Evolutionary conservation across 2,797 vertebrate genomes (phyloP).

Genomic region (Rhinophrynus dorsalis): DNA sequence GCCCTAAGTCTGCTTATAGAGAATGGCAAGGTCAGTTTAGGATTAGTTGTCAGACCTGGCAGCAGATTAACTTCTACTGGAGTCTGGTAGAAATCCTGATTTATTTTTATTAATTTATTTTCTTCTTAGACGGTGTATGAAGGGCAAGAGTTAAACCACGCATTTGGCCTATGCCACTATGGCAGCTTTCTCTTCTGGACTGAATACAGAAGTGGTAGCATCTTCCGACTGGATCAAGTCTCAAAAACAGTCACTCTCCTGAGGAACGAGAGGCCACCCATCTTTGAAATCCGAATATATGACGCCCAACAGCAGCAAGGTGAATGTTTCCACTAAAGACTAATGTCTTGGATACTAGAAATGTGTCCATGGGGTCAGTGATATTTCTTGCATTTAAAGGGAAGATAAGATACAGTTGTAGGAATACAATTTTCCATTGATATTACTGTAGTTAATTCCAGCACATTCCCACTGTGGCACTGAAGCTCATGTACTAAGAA

Average conservation of each 20-base stretch:
- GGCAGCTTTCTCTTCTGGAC: conserved; percentile 95
- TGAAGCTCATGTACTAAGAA: too few species aligned
- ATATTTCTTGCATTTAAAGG: too few species aligned
- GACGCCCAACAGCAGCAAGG: conserved; percentile 96
- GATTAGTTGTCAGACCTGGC: too few species aligned
- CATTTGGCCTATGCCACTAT: conserved; percentile 94
- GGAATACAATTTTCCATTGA: too few species aligned
- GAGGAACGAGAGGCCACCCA: conserved; percentile 90
- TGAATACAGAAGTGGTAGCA: conserved; percentile 92
- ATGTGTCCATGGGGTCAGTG: too few species aligned
- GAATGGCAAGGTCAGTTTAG: too few species aligned
- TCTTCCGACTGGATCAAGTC: conserved; percentile 86
- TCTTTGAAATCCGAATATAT: conserved; percentile 97
- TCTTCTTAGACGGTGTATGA: conserved; percentile 85
- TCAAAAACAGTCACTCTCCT: conserved; percentile 85
- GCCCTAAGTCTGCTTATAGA: too few species aligned
- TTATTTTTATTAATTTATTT: neutral
- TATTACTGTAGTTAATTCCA: too few species aligned
- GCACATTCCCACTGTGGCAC: too few species aligned
- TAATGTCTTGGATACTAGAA: neutral
- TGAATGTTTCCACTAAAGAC: conserved; percentile 43
- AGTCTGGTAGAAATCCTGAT: too few species aligned
- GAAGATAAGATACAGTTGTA: too few species aligned
- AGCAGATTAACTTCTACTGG: too few species aligned
- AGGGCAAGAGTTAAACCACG: conserved; percentile 89